A percentile compares a stretch with the other conserved stretches of the same genome.
Evolutionary conservation across 2,888 invertebrate genomes (phyloP).

Genomic region (Boloria euphrosyne): DNA sequence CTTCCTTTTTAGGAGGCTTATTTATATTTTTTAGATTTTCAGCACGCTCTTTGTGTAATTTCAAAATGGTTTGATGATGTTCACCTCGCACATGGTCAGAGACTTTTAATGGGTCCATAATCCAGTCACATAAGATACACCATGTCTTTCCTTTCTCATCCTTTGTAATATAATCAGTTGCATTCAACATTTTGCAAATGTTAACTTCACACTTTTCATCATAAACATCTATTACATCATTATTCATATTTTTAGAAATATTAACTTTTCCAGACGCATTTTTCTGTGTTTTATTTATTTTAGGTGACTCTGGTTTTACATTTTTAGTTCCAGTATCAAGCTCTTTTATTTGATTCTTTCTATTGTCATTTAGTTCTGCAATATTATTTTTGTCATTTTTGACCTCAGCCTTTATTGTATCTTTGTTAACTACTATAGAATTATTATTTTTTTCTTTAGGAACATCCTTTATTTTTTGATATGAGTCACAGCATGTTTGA

Average conservation of each 20-base stretch:
- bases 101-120: constrained; percentile 24
- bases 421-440: constrained; percentile 4
- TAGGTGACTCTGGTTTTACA: not conserved
- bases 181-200: constrained; percentile 40
- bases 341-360: constrained; percentile 11
- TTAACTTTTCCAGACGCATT: constrained; percentile 2
- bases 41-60: constrained; percentile 43
- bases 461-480: not conserved
- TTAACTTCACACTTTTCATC: constrained; percentile 35
- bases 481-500: constrained; percentile 34
- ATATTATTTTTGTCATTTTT: constrained; percentile 10
- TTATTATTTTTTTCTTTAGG: constrained; percentile 5
- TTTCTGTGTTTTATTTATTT: not conserved
- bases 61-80: constrained; percentile 47
- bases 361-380: constrained; percentile 15
- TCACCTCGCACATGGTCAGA: constrained; percentile 37
- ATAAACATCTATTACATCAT: constrained; percentile 18
- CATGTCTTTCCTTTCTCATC: constrained; percentile 36
- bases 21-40: constrained; percentile 22
- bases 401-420: constrained; percentile 3
- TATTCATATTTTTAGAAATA: constrained; percentile 12
- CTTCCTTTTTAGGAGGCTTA: constrained; percentile 4
- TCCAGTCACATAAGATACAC: constrained; percentile 49
- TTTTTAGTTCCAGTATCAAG: not conserved
- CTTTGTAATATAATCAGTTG: constrained; percentile 41